Base-by-base conservation (phyloP, 2,888 invertebrate species). In the Idaea dimidiata region DNA sequence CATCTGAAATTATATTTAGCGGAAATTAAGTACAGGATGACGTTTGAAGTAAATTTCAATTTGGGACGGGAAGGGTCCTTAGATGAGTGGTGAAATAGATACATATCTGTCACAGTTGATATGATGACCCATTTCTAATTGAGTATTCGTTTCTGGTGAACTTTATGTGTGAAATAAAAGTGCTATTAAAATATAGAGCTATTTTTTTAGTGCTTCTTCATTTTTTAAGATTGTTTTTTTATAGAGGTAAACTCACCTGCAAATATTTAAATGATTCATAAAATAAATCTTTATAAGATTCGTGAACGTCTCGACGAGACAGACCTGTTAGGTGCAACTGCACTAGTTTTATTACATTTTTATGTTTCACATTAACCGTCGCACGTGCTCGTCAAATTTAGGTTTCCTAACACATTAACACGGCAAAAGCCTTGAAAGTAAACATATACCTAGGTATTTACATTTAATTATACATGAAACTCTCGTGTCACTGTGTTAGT, bases 41-140 rank as follows among this genome's bases (percentile, higher is more conserved):
- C 82, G 84, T 82, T 79, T 82, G 81, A 87, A 87, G 88, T 88
- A 85, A 87, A 88, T 88, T 89, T 86, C 84, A 86, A 87, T 89
- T 89, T 86, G 80, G 82, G 83, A 81, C 81, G 81, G 78, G 83
- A 78, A 83, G 80, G 82, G 78, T 78, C 77, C 80, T 73, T 83
- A 78, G 80, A 80, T 80, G 77, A 75, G 71, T 75, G 73, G 76
- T 70, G 65, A 68, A 72, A 16, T 68, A 77, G 75, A 77, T 73
- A 75, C 66, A 76, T 78, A 78, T 76, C 74, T 72, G 72, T 78
- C 73, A 71, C 66, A 65, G 63, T 67, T 64, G 62, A 67, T 60
- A 66, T 62, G 53, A 56, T 18, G 17, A 56, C 56, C 56, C 10
- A 43, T 43, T 43, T 43, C 43, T 43, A 43, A 43, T 43, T 43